A percentile compares a stretch with the other conserved stretches of the same genome.
These are phyloP conservation scores for Platycheirus albimanus DNA, from an alignment of 2,888 invertebrate genomes.

Conservation along the genomic window DNA sequence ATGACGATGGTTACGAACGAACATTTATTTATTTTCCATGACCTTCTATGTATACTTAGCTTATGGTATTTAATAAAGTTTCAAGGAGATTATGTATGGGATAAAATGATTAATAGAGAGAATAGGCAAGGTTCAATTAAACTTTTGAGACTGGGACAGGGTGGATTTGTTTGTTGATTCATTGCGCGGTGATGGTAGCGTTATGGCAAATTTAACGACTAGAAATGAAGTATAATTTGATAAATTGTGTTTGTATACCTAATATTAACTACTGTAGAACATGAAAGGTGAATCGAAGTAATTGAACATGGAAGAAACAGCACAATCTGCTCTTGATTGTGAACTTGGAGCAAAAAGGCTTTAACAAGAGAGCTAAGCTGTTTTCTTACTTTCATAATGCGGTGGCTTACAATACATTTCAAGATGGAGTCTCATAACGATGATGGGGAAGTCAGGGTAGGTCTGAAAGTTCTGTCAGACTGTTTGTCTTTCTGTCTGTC, in stretches of 20 bases:
- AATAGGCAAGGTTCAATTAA: slow-evolving; percentile 29
- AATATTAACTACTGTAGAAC: slow-evolving; percentile 15
- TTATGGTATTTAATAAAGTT: slow-evolving; percentile 24
- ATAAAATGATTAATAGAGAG: not conserved
- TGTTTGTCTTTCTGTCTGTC: too few relatives aligned
- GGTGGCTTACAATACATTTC: too few relatives aligned
- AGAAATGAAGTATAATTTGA: slow-evolving; percentile 11
- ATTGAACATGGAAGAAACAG: too few relatives aligned
- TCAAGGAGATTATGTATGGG: slow-evolving; percentile 24
- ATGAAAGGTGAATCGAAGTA: too few relatives aligned
- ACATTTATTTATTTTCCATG: slow-evolving; percentile 15
- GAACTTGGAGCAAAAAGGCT: too few relatives aligned
- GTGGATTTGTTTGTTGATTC: not conserved
- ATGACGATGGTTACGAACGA: slow-evolving; percentile 34
- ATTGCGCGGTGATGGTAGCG: not conserved
- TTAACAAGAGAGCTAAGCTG: too few relatives aligned
- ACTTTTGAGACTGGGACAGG: not conserved
- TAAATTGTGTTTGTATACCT: slow-evolving; percentile 3
- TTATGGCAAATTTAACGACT: slow-evolving; percentile 1
- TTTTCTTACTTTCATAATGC: too few relatives aligned
- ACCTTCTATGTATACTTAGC: slow-evolving; percentile 30
- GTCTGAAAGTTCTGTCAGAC: too few relatives aligned
- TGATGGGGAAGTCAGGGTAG: too few relatives aligned
- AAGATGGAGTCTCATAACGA: too few relatives aligned
- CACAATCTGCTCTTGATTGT: too few relatives aligned